phyloP scores from a whole-genome alignment of 2,113 vertebrate species.

The Microtus oregoni region DNA sequence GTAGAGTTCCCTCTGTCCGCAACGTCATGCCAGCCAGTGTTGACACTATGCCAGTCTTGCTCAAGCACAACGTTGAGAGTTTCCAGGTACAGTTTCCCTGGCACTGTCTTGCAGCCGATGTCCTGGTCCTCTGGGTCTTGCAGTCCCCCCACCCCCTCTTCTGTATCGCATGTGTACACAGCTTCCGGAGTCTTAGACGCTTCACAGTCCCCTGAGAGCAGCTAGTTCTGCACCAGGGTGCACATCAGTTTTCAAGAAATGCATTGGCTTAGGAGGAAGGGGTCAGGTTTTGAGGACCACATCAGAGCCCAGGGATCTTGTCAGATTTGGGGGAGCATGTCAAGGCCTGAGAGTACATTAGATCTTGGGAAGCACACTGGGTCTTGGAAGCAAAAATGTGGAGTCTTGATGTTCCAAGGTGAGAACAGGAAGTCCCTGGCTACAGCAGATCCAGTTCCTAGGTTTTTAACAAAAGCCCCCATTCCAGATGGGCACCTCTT shows the following conservation, averaged over 20 bases:
- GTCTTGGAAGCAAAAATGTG: neutral
- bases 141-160: too few relatives aligned
- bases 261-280: neutral
- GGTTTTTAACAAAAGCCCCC: neutral
- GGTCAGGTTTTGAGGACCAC: too few relatives aligned
- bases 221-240: neutral
- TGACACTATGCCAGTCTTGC: neutral
- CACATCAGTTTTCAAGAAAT: neutral
- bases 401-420: neutral
- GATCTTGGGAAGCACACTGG: neutral
- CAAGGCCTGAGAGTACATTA: neutral
- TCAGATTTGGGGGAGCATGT: neutral
- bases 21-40: neutral
- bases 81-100: neutral
- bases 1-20: neutral
- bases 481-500: rapidly evolving
- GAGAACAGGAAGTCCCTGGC: neutral
- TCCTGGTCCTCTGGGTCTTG: neutral
- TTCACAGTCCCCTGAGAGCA: neutral
- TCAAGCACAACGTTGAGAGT: neutral
- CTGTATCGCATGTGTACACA: neutral
- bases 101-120: neutral
- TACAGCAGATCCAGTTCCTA: rapidly evolving
- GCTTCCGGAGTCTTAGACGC: too few relatives aligned
- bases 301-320: neutral